Evolutionary conservation across 1,140 invertebrate genomes (phyloP).

Genomic region (Cydia pomonella): DNA sequence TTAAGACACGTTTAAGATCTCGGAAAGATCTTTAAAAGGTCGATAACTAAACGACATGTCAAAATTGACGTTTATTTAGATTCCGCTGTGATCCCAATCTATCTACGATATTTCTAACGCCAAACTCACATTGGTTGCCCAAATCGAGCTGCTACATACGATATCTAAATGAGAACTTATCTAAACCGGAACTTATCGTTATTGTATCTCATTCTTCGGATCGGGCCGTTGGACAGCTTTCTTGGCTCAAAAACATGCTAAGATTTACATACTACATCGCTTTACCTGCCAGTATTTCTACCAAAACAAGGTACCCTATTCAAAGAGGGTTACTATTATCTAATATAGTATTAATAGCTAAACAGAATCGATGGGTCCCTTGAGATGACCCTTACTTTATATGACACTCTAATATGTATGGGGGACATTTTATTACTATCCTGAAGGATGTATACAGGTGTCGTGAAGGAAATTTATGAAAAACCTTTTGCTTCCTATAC

Average conservation of each 20-base stretch:
- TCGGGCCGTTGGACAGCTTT: no score
- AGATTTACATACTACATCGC: background rate
- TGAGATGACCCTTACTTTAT: constrained; percentile 60
- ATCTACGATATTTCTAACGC: no score
- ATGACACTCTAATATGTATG: constrained; percentile 67
- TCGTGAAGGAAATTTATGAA: constrained; percentile 56
- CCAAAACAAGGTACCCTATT: constrained; percentile 11
- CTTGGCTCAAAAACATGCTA: background rate
- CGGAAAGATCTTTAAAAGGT: no score
- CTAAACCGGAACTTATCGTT: no score
- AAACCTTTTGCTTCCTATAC: constrained; percentile 50
- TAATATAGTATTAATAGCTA: constrained; percentile 67
- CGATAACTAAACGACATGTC: no score
- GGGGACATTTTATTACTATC: constrained; percentile 63
- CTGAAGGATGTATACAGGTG: constrained; percentile 52
- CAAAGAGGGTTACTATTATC: constrained; percentile 41
- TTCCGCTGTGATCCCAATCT: no score
- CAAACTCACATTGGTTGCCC: no score
- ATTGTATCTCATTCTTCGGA: no score
- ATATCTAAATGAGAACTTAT: no score
- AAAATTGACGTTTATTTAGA: no score
- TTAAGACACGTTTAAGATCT: no score
- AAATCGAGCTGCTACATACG: no score
- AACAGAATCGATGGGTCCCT: constrained; percentile 66
- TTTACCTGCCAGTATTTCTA: background rate